Base-by-base conservation (phyloP, 2,888 invertebrate species). In the Sipha maydis region DNA sequence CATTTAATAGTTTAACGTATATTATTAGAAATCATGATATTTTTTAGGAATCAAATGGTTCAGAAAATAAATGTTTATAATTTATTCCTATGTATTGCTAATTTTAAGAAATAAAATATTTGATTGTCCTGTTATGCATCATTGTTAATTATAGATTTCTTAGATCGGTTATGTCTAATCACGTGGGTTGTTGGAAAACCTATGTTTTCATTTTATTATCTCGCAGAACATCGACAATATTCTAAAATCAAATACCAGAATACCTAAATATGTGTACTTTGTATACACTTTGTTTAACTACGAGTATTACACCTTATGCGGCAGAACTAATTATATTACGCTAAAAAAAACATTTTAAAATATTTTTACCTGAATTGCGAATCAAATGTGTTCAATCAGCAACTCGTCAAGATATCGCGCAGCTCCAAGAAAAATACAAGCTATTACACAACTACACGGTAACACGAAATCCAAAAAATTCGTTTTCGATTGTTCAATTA, bases 331-430 rank as follows among this genome's bases (percentile, higher is more conserved):
- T 48, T 14, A 14, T 48, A 48, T 48, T 48, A 14, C 14, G 48
- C 3, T 48, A 48, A 14, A 48, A 48, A 48, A 48, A 48, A 14
- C 5, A 41, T 41, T 41, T 14, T 48, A 1, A 48, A 61, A 61
- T 61, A 61, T 82, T 41, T 34, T 82, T 71, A 82, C 82, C 82
- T 82, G 82, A 48, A 28, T 2, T 5, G 14, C 14, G 69, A 69
- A 82, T 48, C 41, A 21, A 69, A 82, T 31, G 41, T 28, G 69
- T 28, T 28, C 48, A 19, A 5, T 69, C 7, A 28, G 38, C 9
- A 28, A 21, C 41, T 82, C 28, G 41, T 28, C 14, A 48, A 21
- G 11, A 7, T 4, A 21, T 69, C 11, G 28, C 31, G 48, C 11
- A 48, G 14, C 0, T 28, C 21, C 3, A 41, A 14, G 28, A 17